A percentile compares a stretch with the other conserved stretches of the same genome.
These are phyloP conservation scores for Brachypterus glaber DNA, from an alignment of 2,888 invertebrate genomes.

Conservation along the genomic window DNA sequence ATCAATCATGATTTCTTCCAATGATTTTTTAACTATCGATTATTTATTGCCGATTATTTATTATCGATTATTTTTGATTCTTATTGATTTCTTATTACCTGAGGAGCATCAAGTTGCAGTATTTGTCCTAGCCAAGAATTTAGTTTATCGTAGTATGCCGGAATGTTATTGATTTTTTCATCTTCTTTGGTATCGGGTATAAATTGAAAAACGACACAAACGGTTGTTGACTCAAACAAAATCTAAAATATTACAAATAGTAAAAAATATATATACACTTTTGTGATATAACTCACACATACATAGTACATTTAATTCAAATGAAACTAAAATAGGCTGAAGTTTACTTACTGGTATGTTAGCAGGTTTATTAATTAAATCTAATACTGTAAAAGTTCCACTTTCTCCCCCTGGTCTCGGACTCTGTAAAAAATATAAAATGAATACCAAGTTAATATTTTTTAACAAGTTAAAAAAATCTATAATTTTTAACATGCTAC, in stretches of 20 bases:
- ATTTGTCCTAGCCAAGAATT: constrained; percentile 91
- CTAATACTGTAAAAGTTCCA: constrained; percentile 50
- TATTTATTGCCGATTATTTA: too few relatives aligned
- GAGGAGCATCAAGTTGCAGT: constrained; percentile 73
- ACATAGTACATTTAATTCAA: constrained; percentile 6
- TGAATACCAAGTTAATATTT: not conserved
- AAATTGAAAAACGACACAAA: constrained; percentile 84
- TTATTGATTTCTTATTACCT: constrained; percentile 39
- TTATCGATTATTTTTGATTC: not conserved
- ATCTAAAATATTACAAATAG: constrained; percentile 41
- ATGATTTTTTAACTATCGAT: too few relatives aligned
- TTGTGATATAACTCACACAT: too few relatives aligned
- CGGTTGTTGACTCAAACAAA: constrained; percentile 66
- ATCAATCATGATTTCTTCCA: not conserved
- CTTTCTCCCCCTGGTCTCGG: constrained; percentile 70
- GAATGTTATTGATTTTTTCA: constrained; percentile 43
- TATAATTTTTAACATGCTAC: constrained; percentile 1
- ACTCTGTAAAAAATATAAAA: constrained; percentile 48
- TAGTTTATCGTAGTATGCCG: constrained; percentile 73
- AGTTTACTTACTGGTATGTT: constrained; percentile 47
- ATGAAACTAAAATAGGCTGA: constrained; percentile 7
- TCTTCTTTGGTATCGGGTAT: constrained; percentile 49
- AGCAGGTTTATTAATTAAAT: constrained; percentile 52
- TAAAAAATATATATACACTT: too few relatives aligned
- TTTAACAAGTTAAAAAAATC: constrained; percentile 3